Evolutionary conservation across 2,888 invertebrate species (phyloP).

Genomic region (Choreutis nemorana): DNA sequence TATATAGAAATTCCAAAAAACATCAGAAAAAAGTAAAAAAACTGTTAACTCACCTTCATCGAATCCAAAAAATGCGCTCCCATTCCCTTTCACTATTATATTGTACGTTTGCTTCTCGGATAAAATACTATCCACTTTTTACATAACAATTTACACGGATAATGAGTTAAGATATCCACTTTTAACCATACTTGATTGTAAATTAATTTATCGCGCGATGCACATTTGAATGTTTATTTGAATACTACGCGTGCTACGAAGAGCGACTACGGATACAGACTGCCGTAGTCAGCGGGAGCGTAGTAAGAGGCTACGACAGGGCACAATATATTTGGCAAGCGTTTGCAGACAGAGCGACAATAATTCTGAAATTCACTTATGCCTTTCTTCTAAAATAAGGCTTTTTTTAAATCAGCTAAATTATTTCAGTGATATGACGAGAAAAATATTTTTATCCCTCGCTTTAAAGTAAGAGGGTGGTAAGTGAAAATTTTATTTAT

Average conservation of each 20-base stretch:
- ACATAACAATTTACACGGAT: constrained; percentile 42
- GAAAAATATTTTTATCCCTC: constrained; percentile 13
- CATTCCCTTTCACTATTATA: constrained; percentile 61
- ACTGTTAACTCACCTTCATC: constrained; percentile 50
- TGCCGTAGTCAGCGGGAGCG: constrained; percentile 32
- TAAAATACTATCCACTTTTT: constrained; percentile 60
- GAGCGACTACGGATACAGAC: constrained; percentile 32
- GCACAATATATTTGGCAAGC: too few species aligned
- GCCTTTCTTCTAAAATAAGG: too few species aligned
- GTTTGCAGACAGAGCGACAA: too few species aligned
- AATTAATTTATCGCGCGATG: constrained; percentile 12
- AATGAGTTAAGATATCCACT: constrained; percentile 20
- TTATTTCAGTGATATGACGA: constrained; percentile 10
- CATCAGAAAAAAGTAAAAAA: too few species aligned
- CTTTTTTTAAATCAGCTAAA: constrained; percentile 11
- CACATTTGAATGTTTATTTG: constrained; percentile 14
- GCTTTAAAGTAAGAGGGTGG: too few species aligned
- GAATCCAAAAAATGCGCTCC: constrained; percentile 40
- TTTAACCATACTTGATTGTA: constrained; percentile 20
- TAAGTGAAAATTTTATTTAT: too few species aligned
- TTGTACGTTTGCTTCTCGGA: constrained; percentile 54
- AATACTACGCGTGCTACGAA: constrained; percentile 38
- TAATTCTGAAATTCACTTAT: too few species aligned
- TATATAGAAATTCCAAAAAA: too few species aligned
- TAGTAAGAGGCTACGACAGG: constrained; percentile 18